Conservation (phyloP, 2,888 invertebrate genomes). For the Rhamnusium bicolor region DNA sequence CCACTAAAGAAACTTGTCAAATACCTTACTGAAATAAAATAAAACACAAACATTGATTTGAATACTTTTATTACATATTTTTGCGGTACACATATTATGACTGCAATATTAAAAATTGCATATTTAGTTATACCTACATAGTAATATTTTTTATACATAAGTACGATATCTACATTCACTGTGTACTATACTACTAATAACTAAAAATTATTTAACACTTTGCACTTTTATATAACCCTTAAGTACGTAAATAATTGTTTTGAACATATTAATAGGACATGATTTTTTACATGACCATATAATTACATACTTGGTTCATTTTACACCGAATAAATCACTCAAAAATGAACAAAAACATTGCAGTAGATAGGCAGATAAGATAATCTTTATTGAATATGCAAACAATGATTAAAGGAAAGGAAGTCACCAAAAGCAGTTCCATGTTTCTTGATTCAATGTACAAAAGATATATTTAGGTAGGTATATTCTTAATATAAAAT, state of each 20-base stretch:
- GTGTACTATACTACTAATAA: conserved; percentile 49
- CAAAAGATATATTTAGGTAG: no score
- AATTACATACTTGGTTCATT: conserved; percentile 1
- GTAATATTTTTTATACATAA: conserved; percentile 59
- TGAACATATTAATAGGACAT: background rate
- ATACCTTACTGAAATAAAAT: background rate
- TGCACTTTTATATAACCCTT: conserved; percentile 53
- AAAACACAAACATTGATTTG: conserved; percentile 44
- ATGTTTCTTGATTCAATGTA: no score
- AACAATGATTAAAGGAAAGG: no score
- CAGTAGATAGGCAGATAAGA: no score
- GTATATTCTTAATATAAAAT: no score
- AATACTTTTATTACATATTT: conserved; percentile 63
- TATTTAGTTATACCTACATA: conserved; percentile 57
- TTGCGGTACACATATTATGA: conserved; percentile 66
- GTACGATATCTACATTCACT: conserved; percentile 66
- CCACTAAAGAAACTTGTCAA: no score
- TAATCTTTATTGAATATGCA: no score
- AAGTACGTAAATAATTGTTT: conserved; percentile 45
- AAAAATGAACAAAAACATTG: background rate
- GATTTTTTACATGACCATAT: background rate
- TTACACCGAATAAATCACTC: background rate
- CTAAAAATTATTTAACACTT: conserved; percentile 54
- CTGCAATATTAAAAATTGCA: conserved; percentile 67
- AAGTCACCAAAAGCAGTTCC: no score